phyloP scores from a whole-genome alignment of 2,797 vertebrate species.

The Sebastes kiyomatsui region DNA sequence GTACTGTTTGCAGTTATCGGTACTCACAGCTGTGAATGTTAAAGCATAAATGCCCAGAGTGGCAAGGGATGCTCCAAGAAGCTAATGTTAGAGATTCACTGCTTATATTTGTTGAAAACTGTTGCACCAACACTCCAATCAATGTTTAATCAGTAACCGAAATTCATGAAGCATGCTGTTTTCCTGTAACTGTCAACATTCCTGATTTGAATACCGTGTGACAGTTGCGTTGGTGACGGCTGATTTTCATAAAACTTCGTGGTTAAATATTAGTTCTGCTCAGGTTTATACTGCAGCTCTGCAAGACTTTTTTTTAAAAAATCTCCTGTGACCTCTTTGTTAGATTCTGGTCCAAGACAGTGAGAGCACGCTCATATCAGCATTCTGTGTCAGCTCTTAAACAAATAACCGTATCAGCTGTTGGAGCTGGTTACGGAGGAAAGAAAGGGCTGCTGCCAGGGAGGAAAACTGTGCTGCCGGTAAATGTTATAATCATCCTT shows the following conservation, averaged over 20 bases:
- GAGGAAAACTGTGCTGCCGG: not conserved
- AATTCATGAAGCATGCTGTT: not conserved
- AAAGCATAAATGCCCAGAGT: not conserved
- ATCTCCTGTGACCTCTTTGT: not conserved
- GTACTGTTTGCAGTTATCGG: not conserved
- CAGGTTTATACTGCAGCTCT: not conserved
- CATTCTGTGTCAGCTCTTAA: not conserved
- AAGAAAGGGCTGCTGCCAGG: slow-evolving; percentile 30
- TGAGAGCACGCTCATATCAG: not conserved
- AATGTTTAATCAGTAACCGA: not conserved
- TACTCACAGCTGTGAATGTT: not conserved
- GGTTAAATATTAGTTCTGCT: not conserved
- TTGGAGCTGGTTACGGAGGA: slow-evolving; percentile 18
- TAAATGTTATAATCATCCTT: slow-evolving; percentile 32
- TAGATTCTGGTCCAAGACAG: not conserved
- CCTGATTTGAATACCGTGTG: slow-evolving; percentile 18
- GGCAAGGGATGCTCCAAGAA: not conserved
- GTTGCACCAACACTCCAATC: not conserved
- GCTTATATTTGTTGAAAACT: not conserved
- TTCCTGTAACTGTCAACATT: not conserved
- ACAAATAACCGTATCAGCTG: slow-evolving; percentile 29
- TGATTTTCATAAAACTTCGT: slow-evolving; percentile 20
- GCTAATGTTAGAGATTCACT: not conserved
- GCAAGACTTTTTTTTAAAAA: not conserved
- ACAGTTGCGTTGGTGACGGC: not conserved